Evolutionary conservation across 2,888 invertebrate species (phyloP), one percentile per base, ranked within the genome.

Genomic region (Psococerastis gibbosa): DNA sequence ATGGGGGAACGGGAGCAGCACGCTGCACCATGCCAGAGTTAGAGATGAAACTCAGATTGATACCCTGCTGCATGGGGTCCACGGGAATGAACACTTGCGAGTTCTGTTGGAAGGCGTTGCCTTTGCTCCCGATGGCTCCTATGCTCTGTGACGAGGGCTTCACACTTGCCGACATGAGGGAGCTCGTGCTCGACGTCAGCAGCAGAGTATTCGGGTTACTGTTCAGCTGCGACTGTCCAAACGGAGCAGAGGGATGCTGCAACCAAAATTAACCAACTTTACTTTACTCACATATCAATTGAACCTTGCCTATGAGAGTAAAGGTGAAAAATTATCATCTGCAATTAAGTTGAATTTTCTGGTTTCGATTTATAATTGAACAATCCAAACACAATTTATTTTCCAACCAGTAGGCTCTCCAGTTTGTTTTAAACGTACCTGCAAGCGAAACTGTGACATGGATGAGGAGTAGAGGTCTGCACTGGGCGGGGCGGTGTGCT

Each of bases 161-260:
- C 43, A 85, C 83, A 47, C 80, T 79, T 31, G 84, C 78, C 3
- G 87, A 84, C 85, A 88, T 88, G 52, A 88, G 68, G 27, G 82
- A 82, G 61, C 85, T 87, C 46, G 85, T 81, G 45, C 82, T 79
- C 49, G 85, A 81, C 32, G 85, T 84, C 43, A 62, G 61, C 53
- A 89, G 73, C 52, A 89, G 82, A 15, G 87, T 85, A 56, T 78
- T 85, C 42, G 84, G 85, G 60, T 80, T 87, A 58, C 74, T 83
- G 49, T 73, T 70, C 51, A 83, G 68, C 54, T 82, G 84, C 42
- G 78, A 79, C 57, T 84, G 83, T 15, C 79, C 80, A 56, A 79
- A 82, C 34, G 73, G 75, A 32, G 58, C 59, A 3, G 60, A 58
- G 11, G 61, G 54, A 16, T 60, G 59, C 61, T 61, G 45, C 34